Conservation (phyloP, 2,797 vertebrate genomes). For the Rhadinocentrus ornatus region DNA sequence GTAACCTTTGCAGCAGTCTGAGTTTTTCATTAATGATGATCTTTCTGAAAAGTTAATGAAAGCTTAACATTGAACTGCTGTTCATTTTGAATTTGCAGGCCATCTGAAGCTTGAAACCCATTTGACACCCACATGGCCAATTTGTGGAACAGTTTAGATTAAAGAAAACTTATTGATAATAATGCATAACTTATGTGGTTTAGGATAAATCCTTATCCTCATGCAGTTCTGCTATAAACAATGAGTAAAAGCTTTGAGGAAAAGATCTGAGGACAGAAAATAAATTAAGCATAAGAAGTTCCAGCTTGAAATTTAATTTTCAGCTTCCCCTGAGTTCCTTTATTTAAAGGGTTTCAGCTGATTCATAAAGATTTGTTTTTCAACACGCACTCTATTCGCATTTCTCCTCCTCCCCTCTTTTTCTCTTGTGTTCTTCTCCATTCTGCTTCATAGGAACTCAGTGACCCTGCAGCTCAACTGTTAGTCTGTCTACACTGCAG, state of each 20-base stretch:
- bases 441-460: conserved; percentile 73
- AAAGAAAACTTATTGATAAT: background rate
- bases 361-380: conserved; percentile 75
- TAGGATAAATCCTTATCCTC: conserved; percentile 24
- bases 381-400: conserved; percentile 50
- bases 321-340: conserved; percentile 25
- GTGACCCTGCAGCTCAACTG: conserved; percentile 81
- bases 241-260: conserved; percentile 5
- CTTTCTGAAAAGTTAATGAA: conserved; percentile 28
- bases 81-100: conserved; percentile 20
- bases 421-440: conserved; percentile 25
- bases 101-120: conserved; percentile 34
- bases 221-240: background rate
- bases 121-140: conserved; percentile 23
- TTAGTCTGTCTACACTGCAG: conserved; percentile 72
- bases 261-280: conserved; percentile 11
- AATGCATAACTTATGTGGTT: conserved; percentile 9
- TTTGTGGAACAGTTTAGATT: conserved; percentile 21
- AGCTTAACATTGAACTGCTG: conserved; percentile 35
- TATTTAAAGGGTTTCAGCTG: conserved; percentile 25
- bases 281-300: conserved; percentile 34
- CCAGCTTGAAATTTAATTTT: conserved; percentile 54
- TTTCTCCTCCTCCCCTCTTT: conserved; percentile 27
- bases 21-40: conserved; percentile 19
- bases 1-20: conserved; percentile 46